These are phyloP conservation scores for Pteronotus mesoamericanus DNA, from an alignment of 2,797 vertebrate species.

Conservation along the genomic window DNA sequence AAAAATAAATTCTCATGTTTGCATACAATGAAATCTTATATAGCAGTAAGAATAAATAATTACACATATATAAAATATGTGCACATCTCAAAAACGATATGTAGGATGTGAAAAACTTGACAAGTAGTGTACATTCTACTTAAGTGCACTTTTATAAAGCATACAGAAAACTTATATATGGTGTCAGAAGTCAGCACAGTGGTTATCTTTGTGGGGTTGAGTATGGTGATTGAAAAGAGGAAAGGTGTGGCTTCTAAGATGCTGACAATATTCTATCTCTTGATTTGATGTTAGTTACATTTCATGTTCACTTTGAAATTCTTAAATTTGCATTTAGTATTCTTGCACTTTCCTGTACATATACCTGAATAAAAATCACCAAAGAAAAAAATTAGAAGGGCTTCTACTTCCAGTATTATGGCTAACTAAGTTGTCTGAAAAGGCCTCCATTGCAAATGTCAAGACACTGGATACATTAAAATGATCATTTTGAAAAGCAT, in stretches of 20 bases:
- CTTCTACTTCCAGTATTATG: background rate
- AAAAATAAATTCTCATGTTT: background rate
- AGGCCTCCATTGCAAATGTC: background rate
- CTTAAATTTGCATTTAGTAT: background rate
- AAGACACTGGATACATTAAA: background rate
- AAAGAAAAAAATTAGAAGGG: background rate
- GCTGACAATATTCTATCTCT: background rate
- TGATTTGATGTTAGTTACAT: background rate
- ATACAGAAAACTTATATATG: background rate
- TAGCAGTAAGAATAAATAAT: background rate
- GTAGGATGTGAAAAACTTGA: background rate
- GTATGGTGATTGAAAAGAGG: background rate
- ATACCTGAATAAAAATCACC: background rate
- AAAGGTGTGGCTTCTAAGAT: background rate
- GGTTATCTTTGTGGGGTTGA: background rate
- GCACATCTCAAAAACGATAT: background rate
- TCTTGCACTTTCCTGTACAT: background rate
- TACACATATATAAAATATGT: background rate
- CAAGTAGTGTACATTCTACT: background rate
- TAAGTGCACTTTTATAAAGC: background rate
- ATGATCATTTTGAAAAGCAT: background rate
- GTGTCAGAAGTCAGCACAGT: background rate
- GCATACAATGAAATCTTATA: background rate
- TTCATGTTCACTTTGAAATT: background rate
- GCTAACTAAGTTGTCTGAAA: background rate